Evolutionary conservation across 2,888 invertebrate species (phyloP).

Genomic region (Halocaridina rubra): DNA sequence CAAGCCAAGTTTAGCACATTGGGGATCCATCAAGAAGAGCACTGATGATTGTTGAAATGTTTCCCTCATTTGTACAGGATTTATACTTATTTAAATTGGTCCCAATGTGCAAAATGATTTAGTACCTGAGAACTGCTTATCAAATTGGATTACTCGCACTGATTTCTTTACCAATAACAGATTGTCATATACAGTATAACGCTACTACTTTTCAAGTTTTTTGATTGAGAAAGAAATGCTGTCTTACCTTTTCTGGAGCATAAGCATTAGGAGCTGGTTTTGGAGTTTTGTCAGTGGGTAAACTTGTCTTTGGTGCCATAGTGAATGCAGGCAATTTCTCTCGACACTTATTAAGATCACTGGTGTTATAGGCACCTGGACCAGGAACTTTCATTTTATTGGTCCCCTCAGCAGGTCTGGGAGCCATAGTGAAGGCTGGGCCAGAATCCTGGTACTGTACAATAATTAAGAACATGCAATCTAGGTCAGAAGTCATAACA

Average conservation of each 20-base stretch:
- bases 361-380: constrained; percentile 47
- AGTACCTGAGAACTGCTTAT: background rate
- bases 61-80: too few species aligned
- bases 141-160: too few species aligned
- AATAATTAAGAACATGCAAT: background rate
- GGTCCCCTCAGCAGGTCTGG: constrained; percentile 16
- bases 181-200: too few species aligned
- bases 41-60: too few species aligned
- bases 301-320: constrained; percentile 45
- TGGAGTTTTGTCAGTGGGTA: constrained; percentile 32
- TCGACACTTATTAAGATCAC: constrained; percentile 34
- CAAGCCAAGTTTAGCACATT: too few species aligned
- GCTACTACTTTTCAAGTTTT: too few species aligned
- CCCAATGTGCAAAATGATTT: too few species aligned
- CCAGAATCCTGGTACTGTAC: constrained; percentile 50
- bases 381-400: constrained; percentile 56
- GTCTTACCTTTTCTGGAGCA: constrained; percentile 23
- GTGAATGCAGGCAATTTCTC: constrained; percentile 42
- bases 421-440: constrained; percentile 55
- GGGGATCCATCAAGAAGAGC: too few species aligned
- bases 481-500: background rate
- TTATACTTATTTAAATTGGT: too few species aligned
- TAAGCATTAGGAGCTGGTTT: constrained; percentile 44
- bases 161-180: background rate
- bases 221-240: too few species aligned